A percentile compares a stretch with the other conserved stretches of the same genome.
These are phyloP conservation scores for Antheraea mylitta DNA, from an alignment of 1,140 invertebrate genomes.

Conservation along the genomic window DNA sequence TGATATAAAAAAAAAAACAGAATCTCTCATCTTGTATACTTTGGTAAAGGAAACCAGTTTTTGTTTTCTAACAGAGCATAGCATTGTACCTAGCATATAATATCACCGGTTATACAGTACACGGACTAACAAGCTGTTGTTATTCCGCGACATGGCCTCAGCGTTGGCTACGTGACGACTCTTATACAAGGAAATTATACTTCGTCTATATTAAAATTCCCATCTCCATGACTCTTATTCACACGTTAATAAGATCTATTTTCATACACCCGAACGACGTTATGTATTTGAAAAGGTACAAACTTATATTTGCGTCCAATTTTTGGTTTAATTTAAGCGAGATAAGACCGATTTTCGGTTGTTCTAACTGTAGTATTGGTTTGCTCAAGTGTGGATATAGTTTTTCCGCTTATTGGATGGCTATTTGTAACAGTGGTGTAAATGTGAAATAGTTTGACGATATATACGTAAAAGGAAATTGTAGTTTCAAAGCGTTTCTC, in stretches of 20 bases:
- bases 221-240: background rate
- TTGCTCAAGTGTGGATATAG: background rate
- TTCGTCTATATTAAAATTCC: background rate
- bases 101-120: constrained; percentile 2
- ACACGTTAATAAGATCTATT: background rate
- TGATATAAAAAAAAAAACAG: too few relatives aligned
- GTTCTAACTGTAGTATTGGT: constrained; percentile 1
- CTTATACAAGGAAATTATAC: constrained; percentile 28
- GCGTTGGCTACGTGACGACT: constrained; percentile 27
- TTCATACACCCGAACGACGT: background rate
- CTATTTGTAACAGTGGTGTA: constrained; percentile 10
- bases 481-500: too few relatives aligned
- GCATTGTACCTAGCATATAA: background rate
- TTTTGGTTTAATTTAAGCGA: background rate
- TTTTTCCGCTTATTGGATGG: constrained; percentile 9
- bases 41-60: too few relatives aligned
- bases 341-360: constrained; percentile 10
- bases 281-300: constrained; percentile 6
- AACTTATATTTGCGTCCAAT: constrained; percentile 7
- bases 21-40: too few relatives aligned
- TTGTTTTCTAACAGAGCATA: too few relatives aligned
- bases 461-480: background rate
- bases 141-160: constrained; percentile 26
- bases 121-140: constrained; percentile 28
- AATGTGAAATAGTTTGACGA: background rate